Percentiles rank a stretch among this genome's conserved stretches.
Evolutionary conservation across 2,888 invertebrate species (phyloP).

Genomic region (Zhuqinia jingwanae): DNA sequence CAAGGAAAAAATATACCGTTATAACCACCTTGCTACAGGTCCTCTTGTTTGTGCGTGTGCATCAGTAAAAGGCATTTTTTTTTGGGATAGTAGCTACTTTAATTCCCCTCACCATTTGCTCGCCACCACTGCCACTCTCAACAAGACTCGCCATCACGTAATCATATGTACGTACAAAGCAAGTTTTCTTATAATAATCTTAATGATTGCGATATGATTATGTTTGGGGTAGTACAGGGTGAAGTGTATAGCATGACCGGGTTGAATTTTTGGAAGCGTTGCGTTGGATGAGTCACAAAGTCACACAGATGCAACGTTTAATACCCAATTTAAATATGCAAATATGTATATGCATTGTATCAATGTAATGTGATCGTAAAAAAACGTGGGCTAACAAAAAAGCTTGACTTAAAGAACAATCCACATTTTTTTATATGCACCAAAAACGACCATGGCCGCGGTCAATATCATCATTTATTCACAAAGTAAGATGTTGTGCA

Average conservation of each 20-base stretch:
- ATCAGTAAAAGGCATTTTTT: not conserved
- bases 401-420: not conserved
- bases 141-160: not conserved
- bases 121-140: not conserved
- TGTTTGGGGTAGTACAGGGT: too few species aligned
- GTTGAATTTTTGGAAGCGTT: too few species aligned
- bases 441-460: slow-evolving; percentile 29
- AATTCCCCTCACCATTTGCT: not conserved
- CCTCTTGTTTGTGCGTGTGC: slow-evolving; percentile 29
- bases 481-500: not conserved
- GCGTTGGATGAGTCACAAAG: too few species aligned
- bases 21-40: slow-evolving; percentile 55
- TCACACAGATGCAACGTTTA: too few species aligned
- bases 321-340: too few species aligned
- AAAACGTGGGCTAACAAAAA: not conserved
- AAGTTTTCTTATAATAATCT: slow-evolving; percentile 19
- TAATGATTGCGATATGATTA: not conserved
- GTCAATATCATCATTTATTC: not conserved
- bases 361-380: too few species aligned
- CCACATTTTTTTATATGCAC: not conserved
- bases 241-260: too few species aligned
- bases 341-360: too few species aligned
- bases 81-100: too few species aligned
- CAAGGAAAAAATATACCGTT: slow-evolving; percentile 60
- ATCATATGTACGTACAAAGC: not conserved